Evolutionary conservation across 1,140 invertebrate genomes (phyloP), one percentile per base, ranked within the genome.

Genomic region (Drosophila seguyi): DNA sequence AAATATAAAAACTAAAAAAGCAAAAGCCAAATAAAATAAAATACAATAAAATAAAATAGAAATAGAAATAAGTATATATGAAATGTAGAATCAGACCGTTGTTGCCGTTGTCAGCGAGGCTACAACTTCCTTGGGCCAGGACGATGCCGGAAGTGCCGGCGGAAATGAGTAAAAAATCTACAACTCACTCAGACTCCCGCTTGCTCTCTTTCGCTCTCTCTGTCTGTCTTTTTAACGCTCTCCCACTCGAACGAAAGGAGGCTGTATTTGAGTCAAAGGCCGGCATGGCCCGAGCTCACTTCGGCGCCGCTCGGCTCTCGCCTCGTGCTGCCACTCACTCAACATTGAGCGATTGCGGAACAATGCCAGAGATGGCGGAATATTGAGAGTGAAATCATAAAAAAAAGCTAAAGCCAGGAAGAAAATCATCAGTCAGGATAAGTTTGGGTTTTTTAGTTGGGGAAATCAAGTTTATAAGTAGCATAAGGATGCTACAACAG

Each of bases 61-160:
- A 75, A 47, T 53, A 38, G 20, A n/a, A 41, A 53, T 38, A 55
- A 55, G 52, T 38, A 38, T 38, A 11, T 55, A 55, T 27, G 34
- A 67, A 58, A 76, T 58, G 60, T 67, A 39, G 18, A 74, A 45
- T 60, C 52, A 44, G 74, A 68, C 41, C 60, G 52, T 41, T 61
- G 53, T 72, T 71, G 55, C 56, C 59, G 59, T 60, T 69, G 65
- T 53, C 73, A 71, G 74, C 58, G 52, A 66, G 50, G 79, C 79
- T 82, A 88, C 84, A 83, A 88, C 84, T 86, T 86, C 79, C 84
- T 88, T 88, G 71, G 73, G 36, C 53, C 62, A 73, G 61, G 60
- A 81, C 79, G 62, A 81, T 57, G 68, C 34, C 76, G 84, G 76
- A 87, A 84, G 72, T 84, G 66, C 56, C 59, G 79, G 71, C 84